Percentiles rank a stretch among this genome's conserved stretches.
Conservation (phyloP, 2,113 vertebrate species). For the Neogale vison region DNA sequence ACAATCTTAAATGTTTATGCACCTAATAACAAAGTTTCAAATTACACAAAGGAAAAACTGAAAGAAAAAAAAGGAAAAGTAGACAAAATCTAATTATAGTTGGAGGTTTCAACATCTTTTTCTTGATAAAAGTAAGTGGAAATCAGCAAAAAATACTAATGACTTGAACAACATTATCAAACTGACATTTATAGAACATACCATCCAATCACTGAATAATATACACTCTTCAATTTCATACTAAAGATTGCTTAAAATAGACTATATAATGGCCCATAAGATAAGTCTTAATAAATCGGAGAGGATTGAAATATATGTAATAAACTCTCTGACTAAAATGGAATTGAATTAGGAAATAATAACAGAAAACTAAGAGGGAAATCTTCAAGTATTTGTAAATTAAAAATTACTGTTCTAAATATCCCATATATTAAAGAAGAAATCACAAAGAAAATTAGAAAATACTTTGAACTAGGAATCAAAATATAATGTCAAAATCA, state of each 20-base stretch:
- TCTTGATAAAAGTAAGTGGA: background rate
- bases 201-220: background rate
- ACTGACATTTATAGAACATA: background rate
- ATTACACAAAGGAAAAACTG: background rate
- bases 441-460: background rate
- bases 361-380: background rate
- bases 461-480: slow-evolving; percentile 4
- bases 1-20: background rate
- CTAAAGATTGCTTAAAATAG: background rate
- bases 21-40: background rate
- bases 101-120: background rate
- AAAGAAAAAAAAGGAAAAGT: background rate
- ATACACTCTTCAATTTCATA: background rate
- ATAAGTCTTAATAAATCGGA: background rate
- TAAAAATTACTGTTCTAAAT: background rate
- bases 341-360: background rate
- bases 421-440: background rate
- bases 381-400: background rate
- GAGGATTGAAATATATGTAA: background rate
- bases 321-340: background rate
- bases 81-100: background rate
- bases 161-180: background rate
- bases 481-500: background rate
- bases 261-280: background rate
- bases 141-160: background rate